Base-by-base conservation (phyloP, 2,113 vertebrate species). In the Chaetops frenatus region DNA sequence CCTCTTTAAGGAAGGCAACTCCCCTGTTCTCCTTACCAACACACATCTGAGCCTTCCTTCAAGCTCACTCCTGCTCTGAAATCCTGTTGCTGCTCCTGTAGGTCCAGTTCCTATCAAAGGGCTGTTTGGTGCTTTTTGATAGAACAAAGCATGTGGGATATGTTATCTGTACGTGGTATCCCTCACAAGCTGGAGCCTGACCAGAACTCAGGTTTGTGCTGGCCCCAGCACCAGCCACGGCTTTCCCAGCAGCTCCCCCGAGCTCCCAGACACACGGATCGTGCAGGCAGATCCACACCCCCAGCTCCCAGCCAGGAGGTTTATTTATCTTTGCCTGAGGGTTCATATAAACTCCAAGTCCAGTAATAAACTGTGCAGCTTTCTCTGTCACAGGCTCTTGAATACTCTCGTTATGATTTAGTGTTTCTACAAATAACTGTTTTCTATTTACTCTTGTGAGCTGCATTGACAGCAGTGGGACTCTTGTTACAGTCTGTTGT, bases 351-450 rank as follows among this genome's bases (percentile, higher is more conserved):
- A 58, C 64, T 6, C 50, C 62, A 50, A 24, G 14, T 28, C 9
- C 8, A 40, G 72, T 16, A 82, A 62, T 58, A 36, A 64, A 64
- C n/a, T 6, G 25, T 22, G 66, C 48, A 33, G 69, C 45, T 47
- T 62, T 35, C 86, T 60, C 58, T 74, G 36, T 18, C 83, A 21
- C 54, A 35, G 79, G 7, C 67, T 73, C 82, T 53, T 15, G 27
- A 53, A 53, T 40, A 6, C 23, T 81, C 57, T 45, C 19, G 8
- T 20, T 35, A 67, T 54, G 84, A 93, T 88, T 91, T 58, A 81
- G 81, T 88, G 85, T 18, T 78, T 71, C 91, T 92, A 72, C 86
- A 89, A 94, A 87, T 86, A 89, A 94, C 95, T 81, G 70, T 80
- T 92, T 90, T 89, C 58, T 95, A 13, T n/a, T 81, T 91, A 61